These are phyloP conservation scores for Ceratotherium simum DNA, from an alignment of 2,113 vertebrate species.

Conservation along the genomic window DNA sequence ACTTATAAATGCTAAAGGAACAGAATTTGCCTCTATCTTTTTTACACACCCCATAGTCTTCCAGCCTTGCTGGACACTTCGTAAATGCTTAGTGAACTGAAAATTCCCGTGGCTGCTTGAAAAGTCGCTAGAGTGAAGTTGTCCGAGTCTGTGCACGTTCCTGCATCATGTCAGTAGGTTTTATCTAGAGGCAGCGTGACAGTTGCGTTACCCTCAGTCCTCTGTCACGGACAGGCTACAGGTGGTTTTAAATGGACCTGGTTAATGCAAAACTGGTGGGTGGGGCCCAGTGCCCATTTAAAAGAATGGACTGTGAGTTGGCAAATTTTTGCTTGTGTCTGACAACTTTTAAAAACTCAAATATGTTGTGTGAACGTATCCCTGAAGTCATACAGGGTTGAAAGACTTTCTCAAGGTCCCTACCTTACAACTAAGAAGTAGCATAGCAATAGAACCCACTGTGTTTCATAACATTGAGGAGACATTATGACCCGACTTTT, in stretches of 20 bases:
- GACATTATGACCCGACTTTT: not conserved
- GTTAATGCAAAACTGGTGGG: not conserved
- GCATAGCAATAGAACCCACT: rapidly evolving
- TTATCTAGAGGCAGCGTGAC: not conserved
- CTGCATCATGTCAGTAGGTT: rapidly evolving
- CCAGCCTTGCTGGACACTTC: not conserved
- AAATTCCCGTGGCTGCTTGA: not conserved
- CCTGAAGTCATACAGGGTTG: not conserved
- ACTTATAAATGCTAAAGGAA: not conserved
- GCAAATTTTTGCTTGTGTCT: not conserved
- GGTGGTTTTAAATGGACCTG: not conserved
- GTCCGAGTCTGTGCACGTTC: rapidly evolving
- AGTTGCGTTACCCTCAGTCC: rapidly evolving
- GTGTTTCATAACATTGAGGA: not conserved
- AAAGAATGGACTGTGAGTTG: not conserved
- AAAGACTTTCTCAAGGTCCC: not conserved
- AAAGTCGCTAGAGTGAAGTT: rapidly evolving
- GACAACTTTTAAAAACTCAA: not conserved
- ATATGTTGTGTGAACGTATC: not conserved
- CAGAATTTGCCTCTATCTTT: not conserved
- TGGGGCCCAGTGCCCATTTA: not conserved
- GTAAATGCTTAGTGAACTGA: rapidly evolving
- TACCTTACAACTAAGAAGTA: not conserved
- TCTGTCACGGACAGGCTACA: rapidly evolving
- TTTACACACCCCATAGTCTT: not conserved